Evolutionary conservation across 2,113 vertebrate genomes (phyloP), one percentile per base, ranked within the genome.

Genomic region (Carettochelys insculpta): DNA sequence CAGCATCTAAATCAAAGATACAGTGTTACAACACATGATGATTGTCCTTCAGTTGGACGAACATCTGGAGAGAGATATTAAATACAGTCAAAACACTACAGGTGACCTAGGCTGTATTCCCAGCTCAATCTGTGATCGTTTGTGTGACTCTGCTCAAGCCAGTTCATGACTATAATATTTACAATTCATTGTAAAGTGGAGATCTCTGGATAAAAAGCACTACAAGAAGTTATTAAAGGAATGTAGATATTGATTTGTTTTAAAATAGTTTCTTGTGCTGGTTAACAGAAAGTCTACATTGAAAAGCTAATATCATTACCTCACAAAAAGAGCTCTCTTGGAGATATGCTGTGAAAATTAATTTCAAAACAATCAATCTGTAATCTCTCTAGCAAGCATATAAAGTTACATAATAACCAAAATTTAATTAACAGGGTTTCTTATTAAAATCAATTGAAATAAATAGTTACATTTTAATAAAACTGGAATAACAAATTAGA

Each of bases 1-100:
- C 98, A 47, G 97, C 97, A 95, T 98, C 99, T 99, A 95, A 94
- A 94, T 52, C 48, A 89, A 94, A 94, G 73, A 93, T 1, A 87
- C 0, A 76, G 89, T 41, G 52, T 24, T 79, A 87, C 61, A 90
- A 82, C 45, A 58, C 17, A 65, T 7, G 25, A 50, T 76, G 71
- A 54, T 92, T 88, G 92, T 82, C 43, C 80, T 89, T 82, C 24
- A 41, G 34, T 84, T 92, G 82, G 10, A 47, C 88, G 41, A 53
- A 56, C 31, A n/a, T 68, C 20, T 12, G 4, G 12, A 34, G n/a
- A 80, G 90, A 90, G 22, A 85, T 86, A 45, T 56, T 10, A 84
- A 25, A 77, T 0, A 3, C 6, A 43, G 4, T 48, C 34, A 85
- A 31, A 92, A 68, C 0, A 0, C 0, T 53, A 52, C 34, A 83